These are phyloP conservation scores for Diabrotica balteata DNA, from an alignment of 2,888 invertebrate species.

Conservation along the genomic window DNA sequence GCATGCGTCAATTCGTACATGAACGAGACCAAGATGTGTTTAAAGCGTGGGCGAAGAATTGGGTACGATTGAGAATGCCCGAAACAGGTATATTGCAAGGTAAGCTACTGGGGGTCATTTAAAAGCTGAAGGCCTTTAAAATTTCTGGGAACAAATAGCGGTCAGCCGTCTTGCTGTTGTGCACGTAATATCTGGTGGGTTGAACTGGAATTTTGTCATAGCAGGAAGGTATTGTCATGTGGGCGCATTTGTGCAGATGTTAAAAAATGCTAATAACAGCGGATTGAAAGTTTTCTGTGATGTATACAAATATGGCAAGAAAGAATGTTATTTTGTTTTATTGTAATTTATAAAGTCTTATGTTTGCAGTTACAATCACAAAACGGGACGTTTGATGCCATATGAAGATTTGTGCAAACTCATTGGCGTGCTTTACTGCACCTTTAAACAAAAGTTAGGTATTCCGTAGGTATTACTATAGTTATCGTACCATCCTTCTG, in stretches of 20 bases:
- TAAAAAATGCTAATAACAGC: not conserved
- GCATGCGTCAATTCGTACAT: slow-evolving; percentile 7
- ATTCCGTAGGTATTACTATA: slow-evolving; percentile 13
- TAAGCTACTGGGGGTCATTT: slow-evolving; percentile 11
- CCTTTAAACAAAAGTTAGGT: slow-evolving; percentile 12
- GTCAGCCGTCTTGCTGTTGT: not conserved
- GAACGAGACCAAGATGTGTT: not conserved
- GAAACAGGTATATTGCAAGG: slow-evolving; percentile 29
- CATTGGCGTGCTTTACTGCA: not conserved
- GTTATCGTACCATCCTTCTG: too few relatives aligned
- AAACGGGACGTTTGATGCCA: too few relatives aligned
- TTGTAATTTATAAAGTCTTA: too few relatives aligned
- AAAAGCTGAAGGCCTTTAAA: not conserved
- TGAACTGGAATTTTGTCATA: not conserved
- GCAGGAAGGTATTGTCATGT: not conserved
- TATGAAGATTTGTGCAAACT: too few relatives aligned
- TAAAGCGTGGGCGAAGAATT: slow-evolving; percentile 21
- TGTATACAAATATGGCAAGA: too few relatives aligned
- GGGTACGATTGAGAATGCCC: slow-evolving; percentile 16
- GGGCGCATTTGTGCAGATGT: not conserved
- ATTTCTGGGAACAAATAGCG: not conserved
- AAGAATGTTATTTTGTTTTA: too few relatives aligned
- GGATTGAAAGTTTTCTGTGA: too few relatives aligned
- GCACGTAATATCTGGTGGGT: not conserved
- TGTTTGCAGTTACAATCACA: too few relatives aligned